phyloP scores from a whole-genome alignment of 2,888 invertebrate genomes.

The Acleris emargana region DNA sequence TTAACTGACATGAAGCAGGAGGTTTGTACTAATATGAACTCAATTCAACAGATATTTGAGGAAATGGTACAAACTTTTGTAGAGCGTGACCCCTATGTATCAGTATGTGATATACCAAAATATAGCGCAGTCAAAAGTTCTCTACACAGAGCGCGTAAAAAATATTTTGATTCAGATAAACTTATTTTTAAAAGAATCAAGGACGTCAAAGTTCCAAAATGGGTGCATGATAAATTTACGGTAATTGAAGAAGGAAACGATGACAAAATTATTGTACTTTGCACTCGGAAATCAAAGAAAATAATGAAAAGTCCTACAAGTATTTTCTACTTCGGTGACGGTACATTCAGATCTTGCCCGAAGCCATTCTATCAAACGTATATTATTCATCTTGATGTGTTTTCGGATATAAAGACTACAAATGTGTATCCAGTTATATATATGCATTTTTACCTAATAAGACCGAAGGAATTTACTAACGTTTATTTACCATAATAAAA shows the following conservation, averaged over 20 bases:
- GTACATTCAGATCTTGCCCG: conserved; percentile 2
- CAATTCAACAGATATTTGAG: not conserved
- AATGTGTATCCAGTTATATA: not conserved
- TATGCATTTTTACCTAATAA: not conserved
- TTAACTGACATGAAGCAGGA: conserved; percentile 1
- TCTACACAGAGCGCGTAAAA: conserved; percentile 1
- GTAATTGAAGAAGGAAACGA: no score
- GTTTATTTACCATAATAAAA: conserved; percentile 2
- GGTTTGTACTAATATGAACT: not conserved
- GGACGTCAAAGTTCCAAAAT: not conserved
- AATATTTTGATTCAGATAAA: not conserved
- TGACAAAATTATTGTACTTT: conserved; percentile 1
- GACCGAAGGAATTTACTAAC: not conserved
- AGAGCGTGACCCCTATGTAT: not conserved
- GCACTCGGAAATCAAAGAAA: not conserved
- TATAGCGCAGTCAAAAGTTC: conserved; percentile 2
- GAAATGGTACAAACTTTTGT: not conserved
- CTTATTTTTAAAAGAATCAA: conserved; percentile 1
- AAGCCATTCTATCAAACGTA: conserved; percentile 2
- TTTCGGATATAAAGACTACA: not conserved
- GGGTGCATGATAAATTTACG: no score
- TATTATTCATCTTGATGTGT: conserved; percentile 5
- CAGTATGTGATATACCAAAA: not conserved
- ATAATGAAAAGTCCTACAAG: not conserved
- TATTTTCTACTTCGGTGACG: not conserved